phyloP scores from a whole-genome alignment of 2,797 vertebrate genomes.

The Cryptoblepharus egeriae region DNA sequence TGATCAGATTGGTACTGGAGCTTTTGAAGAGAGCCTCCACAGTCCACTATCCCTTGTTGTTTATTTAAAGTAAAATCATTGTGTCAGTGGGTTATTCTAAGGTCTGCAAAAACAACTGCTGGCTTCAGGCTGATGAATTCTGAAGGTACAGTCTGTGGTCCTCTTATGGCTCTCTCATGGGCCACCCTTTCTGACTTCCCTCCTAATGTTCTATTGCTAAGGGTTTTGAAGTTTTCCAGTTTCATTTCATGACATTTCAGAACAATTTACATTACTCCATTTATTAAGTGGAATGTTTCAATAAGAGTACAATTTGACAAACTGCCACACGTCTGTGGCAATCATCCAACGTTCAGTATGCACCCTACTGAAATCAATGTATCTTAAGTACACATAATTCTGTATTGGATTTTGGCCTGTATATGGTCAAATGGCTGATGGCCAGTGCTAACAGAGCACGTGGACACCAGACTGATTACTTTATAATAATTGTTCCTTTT shows the following conservation, averaged over 20 bases:
- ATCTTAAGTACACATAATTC: neutral
- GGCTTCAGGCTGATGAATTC: slow-evolving; percentile 81
- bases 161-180: slow-evolving; percentile 77
- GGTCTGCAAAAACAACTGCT: slow-evolving; percentile 77
- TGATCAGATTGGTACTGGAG: slow-evolving; percentile 70
- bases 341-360: neutral
- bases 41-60: slow-evolving; percentile 83
- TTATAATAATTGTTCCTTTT: slow-evolving; percentile 40
- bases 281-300: slow-evolving; percentile 62
- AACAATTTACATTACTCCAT: slow-evolving; percentile 71
- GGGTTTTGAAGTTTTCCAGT: slow-evolving; percentile 75
- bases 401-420: slow-evolving; percentile 9
- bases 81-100: slow-evolving; percentile 88
- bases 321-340: slow-evolving; percentile 63
- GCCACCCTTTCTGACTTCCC: neutral
- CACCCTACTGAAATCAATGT: neutral
- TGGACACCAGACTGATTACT: slow-evolving; percentile 67
- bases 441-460: slow-evolving; percentile 70
- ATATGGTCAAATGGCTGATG: slow-evolving; percentile 70
- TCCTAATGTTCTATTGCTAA: slow-evolving; percentile 70
- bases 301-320: slow-evolving; percentile 67
- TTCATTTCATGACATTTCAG: slow-evolving; percentile 69
- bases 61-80: slow-evolving; percentile 92
- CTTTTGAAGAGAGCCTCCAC: slow-evolving; percentile 80
- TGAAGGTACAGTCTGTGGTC: slow-evolving; percentile 82